Conservation (phyloP, 2,888 invertebrate species). For the Noctua fimbriata region DNA sequence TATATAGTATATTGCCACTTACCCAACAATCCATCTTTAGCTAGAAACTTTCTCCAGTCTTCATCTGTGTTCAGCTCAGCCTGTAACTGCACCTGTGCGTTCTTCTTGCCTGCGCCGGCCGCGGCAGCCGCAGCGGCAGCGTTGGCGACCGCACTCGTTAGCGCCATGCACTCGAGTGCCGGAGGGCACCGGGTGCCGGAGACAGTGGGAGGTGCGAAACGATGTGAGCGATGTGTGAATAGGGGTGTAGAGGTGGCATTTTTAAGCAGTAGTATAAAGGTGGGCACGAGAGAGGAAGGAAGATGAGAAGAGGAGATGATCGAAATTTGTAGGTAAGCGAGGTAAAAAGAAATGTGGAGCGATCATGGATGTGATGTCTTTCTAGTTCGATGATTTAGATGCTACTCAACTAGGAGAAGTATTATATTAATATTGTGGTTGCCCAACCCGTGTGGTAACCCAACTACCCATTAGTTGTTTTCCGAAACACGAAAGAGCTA, state of each 20-base stretch:
- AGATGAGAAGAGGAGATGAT: background rate
- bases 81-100: constrained; percentile 94
- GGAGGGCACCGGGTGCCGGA: constrained; percentile 33
- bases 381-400: background rate
- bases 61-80: constrained; percentile 95
- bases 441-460: background rate
- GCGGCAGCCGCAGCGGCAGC: constrained; percentile 84
- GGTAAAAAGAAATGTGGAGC: background rate
- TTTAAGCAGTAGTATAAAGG: background rate
- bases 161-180: constrained; percentile 79
- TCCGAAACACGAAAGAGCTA: background rate
- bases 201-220: constrained; percentile 32
- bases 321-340: background rate
- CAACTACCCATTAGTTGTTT: background rate
- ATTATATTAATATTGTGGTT: background rate
- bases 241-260: constrained; percentile 44
- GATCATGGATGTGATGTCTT: background rate
- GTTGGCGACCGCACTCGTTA: constrained; percentile 85
- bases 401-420: background rate
- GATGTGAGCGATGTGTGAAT: constrained; percentile 44
- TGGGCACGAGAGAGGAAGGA: too few species aligned
- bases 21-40: constrained; percentile 94
- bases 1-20: constrained; percentile 66
- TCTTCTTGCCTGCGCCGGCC: constrained; percentile 92
- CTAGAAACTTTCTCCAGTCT: constrained; percentile 95